Base-by-base conservation (phyloP, 2,797 vertebrate genomes). In the Chloroceryle amazona region DNA sequence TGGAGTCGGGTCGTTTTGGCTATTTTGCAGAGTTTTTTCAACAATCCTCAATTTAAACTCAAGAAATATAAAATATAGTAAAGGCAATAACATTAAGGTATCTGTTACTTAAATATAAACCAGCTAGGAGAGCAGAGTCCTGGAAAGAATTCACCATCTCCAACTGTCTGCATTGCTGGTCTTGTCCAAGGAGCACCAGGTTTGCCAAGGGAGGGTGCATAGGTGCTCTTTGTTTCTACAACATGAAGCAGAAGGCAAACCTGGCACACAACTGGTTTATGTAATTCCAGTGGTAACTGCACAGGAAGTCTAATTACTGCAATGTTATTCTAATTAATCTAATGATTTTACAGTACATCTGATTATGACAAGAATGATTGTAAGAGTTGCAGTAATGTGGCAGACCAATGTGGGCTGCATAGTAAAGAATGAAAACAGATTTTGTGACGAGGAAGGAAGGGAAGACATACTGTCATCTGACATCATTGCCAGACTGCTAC, bases 321-420 rank as follows among this genome's bases (percentile, higher is more conserved):
- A 83, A 92, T 26, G 73, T 66, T 92, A 75, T 65, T 62, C 29
- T 79, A 92, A 86, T 72, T 86, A 84, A 85, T 88, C 39, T 79
- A 84, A 81, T 49, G 51, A 62, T 81, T 82, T 86, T 80, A 72
- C 57, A 58, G 55, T 25, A 44, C 3, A 11, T 21, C 39, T 63
- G 79, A 73, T 70, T 85, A 67, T 41, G 39, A 87, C 55, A 95
- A 47, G 54, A 82, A 76, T 25, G 35, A 91, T 23, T 46, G 8
- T 9, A 68, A 61, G 54, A 31, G 25, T 25, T 65, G 16, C 54
- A 81, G 46, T 54, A 81, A 72, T 2, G 5, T 72, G n/a, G 19
- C 44, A 75, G 52, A 72, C 55, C 22, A 37, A 31, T 9, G 5
- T 70, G 55, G 1, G 0, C 31, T 51, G 37, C 63, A 76, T 19